Percentiles rank a stretch among this genome's conserved stretches.
Evolutionary conservation across 2,797 vertebrate species (phyloP).

Genomic region (Podarcis lilfordi): DNA sequence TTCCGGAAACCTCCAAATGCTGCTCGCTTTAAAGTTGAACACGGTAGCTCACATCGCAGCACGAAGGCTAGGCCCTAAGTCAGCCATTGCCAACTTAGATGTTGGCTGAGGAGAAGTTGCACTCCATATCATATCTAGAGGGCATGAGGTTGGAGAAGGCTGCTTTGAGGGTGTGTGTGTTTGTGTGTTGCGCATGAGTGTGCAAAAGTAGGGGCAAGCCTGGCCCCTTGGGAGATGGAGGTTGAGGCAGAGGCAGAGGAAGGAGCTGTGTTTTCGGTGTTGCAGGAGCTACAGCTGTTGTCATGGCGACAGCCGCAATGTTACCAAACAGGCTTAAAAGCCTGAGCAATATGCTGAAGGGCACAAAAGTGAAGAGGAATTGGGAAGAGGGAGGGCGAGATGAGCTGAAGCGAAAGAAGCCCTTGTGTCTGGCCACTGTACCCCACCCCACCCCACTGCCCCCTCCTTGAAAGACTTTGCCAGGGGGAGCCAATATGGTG

Average conservation of each 20-base stretch:
- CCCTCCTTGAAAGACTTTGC: background rate
- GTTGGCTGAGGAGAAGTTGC: no score
- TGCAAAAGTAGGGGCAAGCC: background rate
- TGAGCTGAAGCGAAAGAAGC: background rate
- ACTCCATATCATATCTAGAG: no score
- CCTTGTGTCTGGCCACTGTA: background rate
- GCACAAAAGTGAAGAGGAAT: background rate
- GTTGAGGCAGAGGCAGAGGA: background rate
- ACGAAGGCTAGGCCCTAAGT: background rate
- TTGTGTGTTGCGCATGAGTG: background rate
- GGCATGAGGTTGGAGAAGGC: background rate
- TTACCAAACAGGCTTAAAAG: conserved; percentile 36
- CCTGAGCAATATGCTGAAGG: conserved; percentile 5
- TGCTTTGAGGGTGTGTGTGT: background rate
- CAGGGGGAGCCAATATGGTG: no score
- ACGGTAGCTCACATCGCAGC: background rate
- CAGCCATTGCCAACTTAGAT: no score
- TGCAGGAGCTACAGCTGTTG: conserved; percentile 4
- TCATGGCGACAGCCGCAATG: conserved; percentile 20
- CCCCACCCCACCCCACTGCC: no score
- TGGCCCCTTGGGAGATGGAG: background rate
- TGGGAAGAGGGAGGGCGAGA: background rate
- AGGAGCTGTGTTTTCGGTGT: background rate
- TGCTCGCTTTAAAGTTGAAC: no score
- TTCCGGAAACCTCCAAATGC: no score